A percentile compares a stretch with the other conserved stretches of the same genome.
phyloP scores from a whole-genome alignment of 1,140 invertebrate genomes.

The Drosophila suzukii region DNA sequence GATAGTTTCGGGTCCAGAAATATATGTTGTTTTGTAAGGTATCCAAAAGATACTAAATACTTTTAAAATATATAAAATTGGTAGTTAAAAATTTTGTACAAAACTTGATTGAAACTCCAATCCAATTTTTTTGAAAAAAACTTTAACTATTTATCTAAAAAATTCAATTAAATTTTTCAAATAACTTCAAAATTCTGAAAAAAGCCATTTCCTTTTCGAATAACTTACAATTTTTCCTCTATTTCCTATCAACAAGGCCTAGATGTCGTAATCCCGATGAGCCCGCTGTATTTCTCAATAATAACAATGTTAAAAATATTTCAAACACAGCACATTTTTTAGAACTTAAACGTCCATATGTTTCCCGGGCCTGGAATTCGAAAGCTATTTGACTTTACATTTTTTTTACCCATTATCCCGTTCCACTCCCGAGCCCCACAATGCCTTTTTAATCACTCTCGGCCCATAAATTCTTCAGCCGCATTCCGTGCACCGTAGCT shows the following conservation, averaged over 20 bases:
- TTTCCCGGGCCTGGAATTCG: slow-evolving; percentile 1
- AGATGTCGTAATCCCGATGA: not conserved
- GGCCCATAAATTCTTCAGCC: slow-evolving; percentile 31
- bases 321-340: not conserved
- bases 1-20: no score
- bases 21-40: no score
- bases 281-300: not conserved
- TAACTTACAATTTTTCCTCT: not conserved
- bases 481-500: slow-evolving; percentile 19
- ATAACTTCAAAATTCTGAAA: not conserved
- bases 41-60: no score
- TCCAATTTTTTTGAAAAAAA: no score
- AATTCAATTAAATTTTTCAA: not conserved
- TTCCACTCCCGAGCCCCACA: not conserved
- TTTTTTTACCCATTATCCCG: slow-evolving; percentile 16
- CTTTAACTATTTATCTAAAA: no score
- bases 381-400: slow-evolving; percentile 21
- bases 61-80: no score
- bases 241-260: not conserved
- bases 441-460: slow-evolving; percentile 31
- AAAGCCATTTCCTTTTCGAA: not conserved
- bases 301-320: not conserved
- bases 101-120: no score
- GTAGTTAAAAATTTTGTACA: no score
- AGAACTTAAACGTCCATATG: not conserved